Evolutionary conservation across 2,113 vertebrate species (phyloP), one percentile per base, ranked within the genome.

Genomic region (Brachyhypopomus occidentalis): DNA sequence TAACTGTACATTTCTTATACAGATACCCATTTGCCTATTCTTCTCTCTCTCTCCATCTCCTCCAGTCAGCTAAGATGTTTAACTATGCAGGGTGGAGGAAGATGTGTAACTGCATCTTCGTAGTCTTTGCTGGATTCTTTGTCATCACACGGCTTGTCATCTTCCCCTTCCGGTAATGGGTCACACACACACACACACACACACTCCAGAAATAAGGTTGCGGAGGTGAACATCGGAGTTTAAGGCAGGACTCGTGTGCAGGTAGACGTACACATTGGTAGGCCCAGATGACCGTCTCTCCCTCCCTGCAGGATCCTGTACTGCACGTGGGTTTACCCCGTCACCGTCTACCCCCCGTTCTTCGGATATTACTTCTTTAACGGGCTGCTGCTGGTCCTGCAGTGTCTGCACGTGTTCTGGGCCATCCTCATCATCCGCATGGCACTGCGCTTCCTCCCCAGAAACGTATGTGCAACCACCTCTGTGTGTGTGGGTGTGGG

Each of bases 331-430:
- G 85, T 99, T 3, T 97, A 96, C 62, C 96, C 97, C 0, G 85
- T 97, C 85, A 95, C 95, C 0, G 69, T 96, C 34, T 98, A 98
- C 64, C 89, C 95, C 0, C 89, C 97, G 0, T 99, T 99, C 89
- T 98, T 99, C 0, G 97, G 96, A 1, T 99, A 98, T 78, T 99
- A 98, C 90, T 98, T 98, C 90, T 98, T 98, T 90, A 98, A 99
- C 2, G 88, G 87, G 69, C 96, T 99, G 89, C 90, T 99, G 91
- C 91, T 93, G 64, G 88, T 94, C 71, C 93, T 99, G 16, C 97
- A 97, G 88, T 90, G 91, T 72, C 94, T 99, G 73, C 97, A 99
- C 72, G 70, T 97, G 88, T 99, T 99, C 93, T 99, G 97, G 97
- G 97, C 96, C 12, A 36, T 87, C 41, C 94, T 98, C 90, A 98